Percentiles rank a stretch among this genome's conserved stretches.
Conservation (phyloP, 2,797 vertebrate genomes). For the Pipistrellus kuhlii region DNA sequence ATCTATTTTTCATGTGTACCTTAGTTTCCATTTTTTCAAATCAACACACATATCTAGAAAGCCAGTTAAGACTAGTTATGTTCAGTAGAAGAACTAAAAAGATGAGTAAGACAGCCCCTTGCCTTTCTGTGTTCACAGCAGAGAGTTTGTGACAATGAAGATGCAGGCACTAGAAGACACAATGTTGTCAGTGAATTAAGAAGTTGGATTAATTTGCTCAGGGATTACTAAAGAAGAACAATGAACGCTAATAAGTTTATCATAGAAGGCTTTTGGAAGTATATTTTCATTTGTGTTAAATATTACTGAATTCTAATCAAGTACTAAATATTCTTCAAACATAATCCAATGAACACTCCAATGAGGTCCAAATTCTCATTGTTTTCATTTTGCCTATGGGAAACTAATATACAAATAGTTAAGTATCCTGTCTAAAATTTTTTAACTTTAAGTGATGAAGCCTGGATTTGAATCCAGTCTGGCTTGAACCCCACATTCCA, state of each 20-base stretch:
- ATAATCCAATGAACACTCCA: not conserved
- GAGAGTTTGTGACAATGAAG: not conserved
- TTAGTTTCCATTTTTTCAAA: constrained; percentile 42
- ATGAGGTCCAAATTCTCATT: not conserved
- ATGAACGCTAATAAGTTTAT: constrained; percentile 31
- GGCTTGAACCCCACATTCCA: not conserved
- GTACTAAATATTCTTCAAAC: not conserved
- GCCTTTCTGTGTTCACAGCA: not conserved
- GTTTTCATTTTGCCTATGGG: not conserved
- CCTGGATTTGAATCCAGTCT: not conserved
- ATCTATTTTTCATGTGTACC: constrained; percentile 29
- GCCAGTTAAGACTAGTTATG: not conserved
- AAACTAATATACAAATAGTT: not conserved
- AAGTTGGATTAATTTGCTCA: constrained; percentile 24
- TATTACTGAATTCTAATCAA: constrained; percentile 39
- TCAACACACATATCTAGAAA: constrained; percentile 21
- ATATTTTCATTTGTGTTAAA: constrained; percentile 36
- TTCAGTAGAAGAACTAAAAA: not conserved
- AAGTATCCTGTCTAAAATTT: not conserved
- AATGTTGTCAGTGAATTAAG: not conserved
- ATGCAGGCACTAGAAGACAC: not conserved
- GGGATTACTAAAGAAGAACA: not conserved
- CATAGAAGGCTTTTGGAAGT: not conserved
- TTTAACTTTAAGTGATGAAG: not conserved
- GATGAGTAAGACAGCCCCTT: not conserved